A percentile compares a stretch with the other conserved stretches of the same genome.
These are phyloP conservation scores for Tetrao urogallus DNA, from an alignment of 2,113 vertebrate genomes.

Conservation along the genomic window DNA sequence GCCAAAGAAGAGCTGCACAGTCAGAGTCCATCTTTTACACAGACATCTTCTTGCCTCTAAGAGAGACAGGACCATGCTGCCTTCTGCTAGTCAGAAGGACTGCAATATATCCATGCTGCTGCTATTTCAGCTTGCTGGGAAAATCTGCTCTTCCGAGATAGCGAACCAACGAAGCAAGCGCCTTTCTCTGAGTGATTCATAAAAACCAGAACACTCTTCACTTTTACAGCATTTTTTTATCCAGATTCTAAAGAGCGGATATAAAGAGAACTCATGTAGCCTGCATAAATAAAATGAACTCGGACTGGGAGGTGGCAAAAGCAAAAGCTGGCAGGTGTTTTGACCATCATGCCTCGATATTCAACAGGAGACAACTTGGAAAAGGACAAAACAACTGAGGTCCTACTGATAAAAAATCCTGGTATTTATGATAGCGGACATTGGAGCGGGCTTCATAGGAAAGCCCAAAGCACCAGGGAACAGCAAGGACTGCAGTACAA, in stretches of 20 bases:
- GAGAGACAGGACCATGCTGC: neutral
- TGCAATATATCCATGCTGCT: neutral
- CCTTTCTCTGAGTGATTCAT: neutral
- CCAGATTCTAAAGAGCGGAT: accelerated
- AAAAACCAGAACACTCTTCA: neutral
- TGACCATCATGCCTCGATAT: neutral
- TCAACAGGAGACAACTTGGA: neutral
- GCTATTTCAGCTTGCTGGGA: neutral
- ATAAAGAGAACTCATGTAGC: neutral
- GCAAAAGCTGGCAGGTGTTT: neutral
- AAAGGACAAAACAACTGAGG: neutral
- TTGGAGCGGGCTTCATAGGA: neutral
- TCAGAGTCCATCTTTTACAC: neutral
- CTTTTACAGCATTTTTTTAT: neutral
- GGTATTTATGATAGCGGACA: accelerated
- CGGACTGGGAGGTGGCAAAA: neutral
- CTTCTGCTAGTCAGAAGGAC: neutral
- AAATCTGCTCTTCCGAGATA: neutral
- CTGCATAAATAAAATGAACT: neutral
- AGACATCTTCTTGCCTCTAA: neutral
- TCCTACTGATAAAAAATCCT: neutral
- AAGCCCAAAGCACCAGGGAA: neutral
- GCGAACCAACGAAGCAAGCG: neutral
- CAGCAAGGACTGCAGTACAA: neutral
- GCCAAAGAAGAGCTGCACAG: neutral